These are phyloP conservation scores for Ypsolopha scabrella DNA, from an alignment of 2,888 invertebrate species.

Conservation along the genomic window DNA sequence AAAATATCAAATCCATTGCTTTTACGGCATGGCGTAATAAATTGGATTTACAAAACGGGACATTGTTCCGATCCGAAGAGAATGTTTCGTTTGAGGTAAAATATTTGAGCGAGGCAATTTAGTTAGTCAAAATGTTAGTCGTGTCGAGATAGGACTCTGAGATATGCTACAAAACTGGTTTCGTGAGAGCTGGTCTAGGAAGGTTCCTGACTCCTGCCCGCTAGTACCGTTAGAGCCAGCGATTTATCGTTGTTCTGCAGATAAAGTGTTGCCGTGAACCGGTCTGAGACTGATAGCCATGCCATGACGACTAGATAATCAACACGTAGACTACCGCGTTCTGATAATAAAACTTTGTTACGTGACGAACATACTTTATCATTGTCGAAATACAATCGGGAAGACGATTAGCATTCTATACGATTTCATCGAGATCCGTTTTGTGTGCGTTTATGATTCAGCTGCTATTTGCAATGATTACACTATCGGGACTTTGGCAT, in stretches of 20 bases:
- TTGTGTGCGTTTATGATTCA: background rate
- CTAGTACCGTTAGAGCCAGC: constrained; percentile 47
- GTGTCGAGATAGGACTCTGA: background rate
- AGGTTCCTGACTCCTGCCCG: constrained; percentile 3
- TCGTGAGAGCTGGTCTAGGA: constrained; percentile 1
- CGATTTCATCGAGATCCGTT: background rate
- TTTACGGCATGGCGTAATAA: background rate
- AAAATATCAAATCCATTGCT: background rate
- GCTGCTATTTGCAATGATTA: no score
- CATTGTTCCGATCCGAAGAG: background rate
- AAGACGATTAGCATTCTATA: background rate
- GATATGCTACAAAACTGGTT: constrained; percentile 2
- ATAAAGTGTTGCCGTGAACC: constrained; percentile 36
- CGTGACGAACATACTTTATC: background rate
- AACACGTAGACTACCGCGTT: background rate
- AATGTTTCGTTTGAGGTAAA: background rate
- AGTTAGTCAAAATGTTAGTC: background rate
- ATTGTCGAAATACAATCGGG: background rate
- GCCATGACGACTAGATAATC: constrained; percentile 14
- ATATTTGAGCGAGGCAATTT: constrained; percentile 1
- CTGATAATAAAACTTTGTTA: background rate
- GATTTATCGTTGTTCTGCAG: constrained; percentile 42
- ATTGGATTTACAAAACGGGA: background rate
- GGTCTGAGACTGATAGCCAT: constrained; percentile 37
- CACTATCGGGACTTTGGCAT: no score